phyloP scores from a whole-genome alignment of 2,888 invertebrate genomes.

The Agrotis exclamationis region DNA sequence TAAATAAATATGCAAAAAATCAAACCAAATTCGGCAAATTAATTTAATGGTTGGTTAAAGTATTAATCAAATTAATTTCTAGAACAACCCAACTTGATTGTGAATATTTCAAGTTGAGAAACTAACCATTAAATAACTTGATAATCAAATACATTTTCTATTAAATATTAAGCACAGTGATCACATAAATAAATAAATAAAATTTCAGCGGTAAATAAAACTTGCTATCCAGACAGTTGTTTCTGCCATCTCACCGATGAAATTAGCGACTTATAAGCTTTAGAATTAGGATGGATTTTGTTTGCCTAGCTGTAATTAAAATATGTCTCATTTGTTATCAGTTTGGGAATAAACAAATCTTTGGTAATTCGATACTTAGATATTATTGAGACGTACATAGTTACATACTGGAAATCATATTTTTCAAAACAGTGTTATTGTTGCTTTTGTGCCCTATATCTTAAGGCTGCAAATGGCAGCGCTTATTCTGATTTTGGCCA shows the following conservation, averaged over 20 bases:
- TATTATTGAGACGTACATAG: too few species aligned
- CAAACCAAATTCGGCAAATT: conserved; percentile 31
- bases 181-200: too few species aligned
- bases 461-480: too few species aligned
- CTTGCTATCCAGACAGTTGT: conserved; percentile 16
- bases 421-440: too few species aligned
- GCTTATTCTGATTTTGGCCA: too few species aligned
- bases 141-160: conserved; percentile 16
- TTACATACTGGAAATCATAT: too few species aligned
- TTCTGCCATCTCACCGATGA: conserved; percentile 16
- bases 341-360: conserved; percentile 13
- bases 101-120: conserved; percentile 37
- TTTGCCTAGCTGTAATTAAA: conserved; percentile 25
- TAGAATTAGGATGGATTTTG: not conserved
- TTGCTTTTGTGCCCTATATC: too few species aligned
- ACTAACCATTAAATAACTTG: conserved; percentile 41
- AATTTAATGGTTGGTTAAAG: too few species aligned
- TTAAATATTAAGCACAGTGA: not conserved
- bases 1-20: conserved; percentile 15
- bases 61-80: conserved; percentile 41
- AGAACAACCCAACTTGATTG: conserved; percentile 36
- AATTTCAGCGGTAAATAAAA: conserved; percentile 27
- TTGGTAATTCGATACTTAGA: not conserved
- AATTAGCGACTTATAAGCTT: conserved; percentile 4
- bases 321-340: conserved; percentile 18